A percentile compares a stretch with the other conserved stretches of the same genome.
Conservation (phyloP, 1,140 invertebrate genomes). For the Zaprionus gabonicus region DNA sequence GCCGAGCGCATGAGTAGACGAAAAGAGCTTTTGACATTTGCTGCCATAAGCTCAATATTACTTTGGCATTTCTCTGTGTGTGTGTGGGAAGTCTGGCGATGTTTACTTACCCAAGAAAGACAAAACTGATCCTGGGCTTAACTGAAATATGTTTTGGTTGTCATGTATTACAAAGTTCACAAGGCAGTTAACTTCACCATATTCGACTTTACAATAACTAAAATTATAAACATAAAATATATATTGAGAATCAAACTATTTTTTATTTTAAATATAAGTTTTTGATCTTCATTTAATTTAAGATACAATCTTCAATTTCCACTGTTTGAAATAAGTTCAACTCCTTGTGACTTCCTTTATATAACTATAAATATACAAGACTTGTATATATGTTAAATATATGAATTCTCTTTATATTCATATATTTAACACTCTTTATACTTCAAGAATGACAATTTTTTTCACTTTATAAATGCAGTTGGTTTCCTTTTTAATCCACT, state of each 20-base stretch:
- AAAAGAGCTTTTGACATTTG: conserved; percentile 39
- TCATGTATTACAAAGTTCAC: neutral
- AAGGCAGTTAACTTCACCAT: neutral
- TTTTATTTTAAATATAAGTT: too few species aligned
- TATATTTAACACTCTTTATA: too few species aligned
- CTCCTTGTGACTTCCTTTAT: too few species aligned
- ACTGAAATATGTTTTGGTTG: neutral
- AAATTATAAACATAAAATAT: too few species aligned
- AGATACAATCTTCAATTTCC: too few species aligned
- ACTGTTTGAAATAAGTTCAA: too few species aligned
- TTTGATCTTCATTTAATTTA: too few species aligned
- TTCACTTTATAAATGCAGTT: neutral
- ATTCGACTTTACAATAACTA: too few species aligned
- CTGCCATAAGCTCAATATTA: neutral
- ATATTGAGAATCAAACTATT: too few species aligned
- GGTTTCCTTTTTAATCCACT: neutral
- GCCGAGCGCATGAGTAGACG: conserved; percentile 49
- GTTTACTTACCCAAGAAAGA: neutral
- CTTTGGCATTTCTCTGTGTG: neutral
- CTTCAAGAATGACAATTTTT: neutral
- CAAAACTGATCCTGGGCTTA: conserved; percentile 10
- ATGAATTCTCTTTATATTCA: too few species aligned
- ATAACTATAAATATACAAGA: too few species aligned
- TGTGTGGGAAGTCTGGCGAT: neutral
- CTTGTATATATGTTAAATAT: too few species aligned